These are phyloP conservation scores for Bellardia pandia DNA, from an alignment of 2,888 invertebrate species.

Conservation along the genomic window DNA sequence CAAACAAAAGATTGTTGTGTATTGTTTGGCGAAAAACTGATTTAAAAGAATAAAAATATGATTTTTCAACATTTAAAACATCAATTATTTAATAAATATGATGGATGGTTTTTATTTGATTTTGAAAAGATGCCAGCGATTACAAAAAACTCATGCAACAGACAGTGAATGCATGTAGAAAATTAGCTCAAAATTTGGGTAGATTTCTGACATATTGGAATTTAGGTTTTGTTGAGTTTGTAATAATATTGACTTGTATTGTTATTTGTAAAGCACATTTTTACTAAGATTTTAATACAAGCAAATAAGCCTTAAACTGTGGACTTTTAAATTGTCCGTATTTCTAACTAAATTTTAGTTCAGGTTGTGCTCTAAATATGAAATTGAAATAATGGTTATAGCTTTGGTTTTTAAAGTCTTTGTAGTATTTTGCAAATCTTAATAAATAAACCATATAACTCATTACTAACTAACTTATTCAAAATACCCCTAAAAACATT, in stretches of 20 bases:
- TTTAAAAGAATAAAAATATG: conserved; percentile 10
- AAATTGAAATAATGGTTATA: too few relatives aligned
- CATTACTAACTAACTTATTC: too few relatives aligned
- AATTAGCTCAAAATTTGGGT: conserved; percentile 63
- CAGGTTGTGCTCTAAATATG: too few relatives aligned
- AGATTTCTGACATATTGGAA: conserved; percentile 41
- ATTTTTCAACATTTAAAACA: conserved; percentile 64
- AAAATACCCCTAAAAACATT: too few relatives aligned
- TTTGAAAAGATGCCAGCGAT: neutral
- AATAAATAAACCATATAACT: too few relatives aligned
- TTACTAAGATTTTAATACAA: too few relatives aligned
- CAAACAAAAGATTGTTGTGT: conserved; percentile 44
- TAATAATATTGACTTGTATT: neutral
- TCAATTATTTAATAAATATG: conserved; percentile 69
- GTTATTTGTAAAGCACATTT: neutral
- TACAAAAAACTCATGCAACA: neutral
- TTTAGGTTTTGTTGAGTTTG: neutral
- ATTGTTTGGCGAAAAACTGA: neutral
- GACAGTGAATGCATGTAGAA: conserved; percentile 46
- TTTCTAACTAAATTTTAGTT: too few relatives aligned
- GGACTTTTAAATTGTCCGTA: too few relatives aligned
- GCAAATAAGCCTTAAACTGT: too few relatives aligned
- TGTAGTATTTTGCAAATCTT: too few relatives aligned
- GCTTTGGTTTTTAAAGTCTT: too few relatives aligned
- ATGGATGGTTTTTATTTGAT: conserved; percentile 57